These are phyloP conservation scores for Anhinga anhinga DNA, from an alignment of 2,113 vertebrate species.

Conservation along the genomic window DNA sequence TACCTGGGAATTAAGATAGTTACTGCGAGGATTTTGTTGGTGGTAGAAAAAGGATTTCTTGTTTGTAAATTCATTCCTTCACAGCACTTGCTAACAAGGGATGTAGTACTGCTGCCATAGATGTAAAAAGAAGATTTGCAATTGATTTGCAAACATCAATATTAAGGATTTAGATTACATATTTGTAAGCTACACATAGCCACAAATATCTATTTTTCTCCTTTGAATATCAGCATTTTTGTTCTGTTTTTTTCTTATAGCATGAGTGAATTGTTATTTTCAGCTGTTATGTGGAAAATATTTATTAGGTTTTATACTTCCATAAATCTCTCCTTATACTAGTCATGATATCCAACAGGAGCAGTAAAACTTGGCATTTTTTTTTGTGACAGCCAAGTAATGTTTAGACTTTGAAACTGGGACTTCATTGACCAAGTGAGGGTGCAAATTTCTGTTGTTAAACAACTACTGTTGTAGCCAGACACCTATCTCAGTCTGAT, in stretches of 20 bases:
- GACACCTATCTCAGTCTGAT: not conserved
- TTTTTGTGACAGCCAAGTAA: not conserved
- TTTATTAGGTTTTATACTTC: not conserved
- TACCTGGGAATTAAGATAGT: not conserved
- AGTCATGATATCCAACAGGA: not conserved
- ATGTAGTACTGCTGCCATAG: not conserved
- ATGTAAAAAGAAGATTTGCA: not conserved
- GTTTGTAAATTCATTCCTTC: not conserved
- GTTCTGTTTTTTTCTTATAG: not conserved
- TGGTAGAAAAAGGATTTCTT: not conserved
- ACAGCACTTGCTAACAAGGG: not conserved
- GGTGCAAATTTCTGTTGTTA: not conserved
- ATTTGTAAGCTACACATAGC: not conserved
- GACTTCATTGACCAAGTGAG: not conserved
- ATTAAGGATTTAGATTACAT: not conserved
- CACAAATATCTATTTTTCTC: not conserved
- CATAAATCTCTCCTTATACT: not conserved
- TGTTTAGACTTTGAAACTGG: not conserved
- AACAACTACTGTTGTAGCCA: not conserved
- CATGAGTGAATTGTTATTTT: not conserved
- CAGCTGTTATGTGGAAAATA: not conserved
- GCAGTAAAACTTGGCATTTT: not conserved
- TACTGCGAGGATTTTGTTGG: not conserved
- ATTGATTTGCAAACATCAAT: not conserved
- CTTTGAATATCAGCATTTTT: not conserved